phyloP scores from a whole-genome alignment of 2,113 vertebrate genomes.

The Pelvicachromis taeniatus region DNA sequence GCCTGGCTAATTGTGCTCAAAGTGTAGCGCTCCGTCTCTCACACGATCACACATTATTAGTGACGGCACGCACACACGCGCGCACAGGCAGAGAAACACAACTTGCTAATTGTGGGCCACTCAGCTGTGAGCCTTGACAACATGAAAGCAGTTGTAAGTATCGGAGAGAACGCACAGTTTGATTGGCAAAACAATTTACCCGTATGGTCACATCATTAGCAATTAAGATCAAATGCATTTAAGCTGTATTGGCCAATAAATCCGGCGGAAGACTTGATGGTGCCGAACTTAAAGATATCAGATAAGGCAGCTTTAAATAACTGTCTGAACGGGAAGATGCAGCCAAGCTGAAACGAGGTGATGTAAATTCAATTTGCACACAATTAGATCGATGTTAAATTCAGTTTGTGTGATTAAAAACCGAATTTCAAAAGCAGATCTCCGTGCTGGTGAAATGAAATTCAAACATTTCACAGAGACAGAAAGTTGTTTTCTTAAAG shows the following conservation, averaged over 20 bases:
- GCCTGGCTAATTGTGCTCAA: conserved; percentile 76
- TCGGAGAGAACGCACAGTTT: conserved; percentile 20
- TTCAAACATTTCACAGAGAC: background rate
- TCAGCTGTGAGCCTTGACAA: conserved; percentile 17
- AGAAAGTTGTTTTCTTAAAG: background rate
- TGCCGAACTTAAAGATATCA: background rate
- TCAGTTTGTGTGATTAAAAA: background rate
- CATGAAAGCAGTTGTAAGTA: conserved; percentile 38
- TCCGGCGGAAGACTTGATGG: conserved; percentile 8
- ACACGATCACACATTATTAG: conserved; percentile 58
- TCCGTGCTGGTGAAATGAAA: background rate
- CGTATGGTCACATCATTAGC: conserved; percentile 30
- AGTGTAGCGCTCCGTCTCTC: conserved; percentile 61
- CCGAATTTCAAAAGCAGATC: background rate
- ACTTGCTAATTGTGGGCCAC: conserved; percentile 28
- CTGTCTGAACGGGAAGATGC: background rate
- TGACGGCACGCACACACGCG: background rate
- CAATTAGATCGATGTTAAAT: background rate
- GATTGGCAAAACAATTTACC: conserved; percentile 66
- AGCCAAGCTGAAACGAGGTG: background rate
- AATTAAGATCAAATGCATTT: conserved; percentile 48
- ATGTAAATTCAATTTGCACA: background rate
- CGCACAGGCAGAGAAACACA: conserved; percentile 6
- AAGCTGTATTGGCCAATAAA: conserved; percentile 25
- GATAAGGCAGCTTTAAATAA: background rate